These are phyloP conservation scores for Nasonia oneida DNA, from an alignment of 2,888 invertebrate genomes.

Conservation along the genomic window DNA sequence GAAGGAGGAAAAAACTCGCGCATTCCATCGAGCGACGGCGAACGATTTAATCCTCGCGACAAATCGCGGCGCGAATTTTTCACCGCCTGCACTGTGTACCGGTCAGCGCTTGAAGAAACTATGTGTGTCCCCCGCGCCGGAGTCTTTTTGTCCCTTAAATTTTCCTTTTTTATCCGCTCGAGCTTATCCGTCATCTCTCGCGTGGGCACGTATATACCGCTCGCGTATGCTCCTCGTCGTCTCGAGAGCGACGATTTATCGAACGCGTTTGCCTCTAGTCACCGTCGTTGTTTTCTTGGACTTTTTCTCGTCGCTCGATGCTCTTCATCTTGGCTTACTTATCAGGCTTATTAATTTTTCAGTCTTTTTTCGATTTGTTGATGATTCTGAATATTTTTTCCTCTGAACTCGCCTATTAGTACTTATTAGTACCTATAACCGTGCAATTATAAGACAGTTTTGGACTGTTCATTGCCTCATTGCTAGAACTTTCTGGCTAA, in stretches of 20 bases:
- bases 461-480: too few species aligned
- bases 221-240: not conserved
- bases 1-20: not conserved
- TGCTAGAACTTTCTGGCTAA: too few species aligned
- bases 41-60: conserved; percentile 48
- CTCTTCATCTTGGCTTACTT: not conserved
- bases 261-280: conserved; percentile 4
- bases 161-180: conserved; percentile 25
- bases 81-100: not conserved
- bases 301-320: not conserved
- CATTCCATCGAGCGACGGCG: not conserved
- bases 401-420: not conserved
- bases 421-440: not conserved
- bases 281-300: not conserved
- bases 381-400: not conserved
- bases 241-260: conserved; percentile 37
- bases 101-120: not conserved
- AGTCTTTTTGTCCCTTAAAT: conserved; percentile 32
- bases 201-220: not conserved
- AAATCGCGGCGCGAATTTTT: conserved; percentile 46
- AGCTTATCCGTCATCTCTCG: conserved; percentile 40
- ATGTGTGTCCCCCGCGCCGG: not conserved
- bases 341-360: conserved; percentile 6
- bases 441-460: too few species aligned
- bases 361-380: not conserved